phyloP scores from a whole-genome alignment of 2,113 vertebrate genomes.

The Triplophysa siluroides region DNA sequence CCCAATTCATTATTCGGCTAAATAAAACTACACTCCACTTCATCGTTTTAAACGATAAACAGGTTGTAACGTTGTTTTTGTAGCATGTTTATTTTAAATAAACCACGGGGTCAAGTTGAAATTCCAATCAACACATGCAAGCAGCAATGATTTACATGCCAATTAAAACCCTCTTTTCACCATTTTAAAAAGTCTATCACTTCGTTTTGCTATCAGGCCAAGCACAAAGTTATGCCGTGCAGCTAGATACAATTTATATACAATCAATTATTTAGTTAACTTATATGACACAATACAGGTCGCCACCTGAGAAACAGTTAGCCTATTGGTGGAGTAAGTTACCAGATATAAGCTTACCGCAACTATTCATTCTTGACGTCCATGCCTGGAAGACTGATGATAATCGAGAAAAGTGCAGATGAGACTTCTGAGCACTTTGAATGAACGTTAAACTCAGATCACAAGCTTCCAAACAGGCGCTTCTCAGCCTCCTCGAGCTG shows the following conservation, averaged over 20 bases:
- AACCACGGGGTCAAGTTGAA: not conserved
- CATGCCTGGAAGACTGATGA: slow-evolving; percentile 19
- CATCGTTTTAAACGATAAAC: no score
- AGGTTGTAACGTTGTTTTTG: no score
- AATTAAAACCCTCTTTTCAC: not conserved
- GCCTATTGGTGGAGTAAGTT: no score
- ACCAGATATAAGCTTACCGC: slow-evolving; percentile 24
- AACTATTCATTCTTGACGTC: slow-evolving; percentile 20
- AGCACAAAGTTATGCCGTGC: not conserved
- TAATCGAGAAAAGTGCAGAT: not conserved
- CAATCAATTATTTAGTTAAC: not conserved
- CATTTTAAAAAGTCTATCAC: not conserved
- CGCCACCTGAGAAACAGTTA: not conserved
- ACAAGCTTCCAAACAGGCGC: not conserved
- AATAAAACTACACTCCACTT: no score
- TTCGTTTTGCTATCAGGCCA: not conserved
- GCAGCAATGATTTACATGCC: not conserved
- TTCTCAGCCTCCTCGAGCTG: slow-evolving; percentile 2
- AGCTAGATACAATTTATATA: no score
- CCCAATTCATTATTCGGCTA: no score
- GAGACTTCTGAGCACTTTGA: not conserved
- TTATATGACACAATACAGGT: not conserved
- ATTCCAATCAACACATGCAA: not conserved
- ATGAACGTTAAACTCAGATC: not conserved
- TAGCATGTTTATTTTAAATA: not conserved